These are phyloP conservation scores for Loris lydekkerianus DNA, from an alignment of 2,797 vertebrate species.

Conservation along the genomic window DNA sequence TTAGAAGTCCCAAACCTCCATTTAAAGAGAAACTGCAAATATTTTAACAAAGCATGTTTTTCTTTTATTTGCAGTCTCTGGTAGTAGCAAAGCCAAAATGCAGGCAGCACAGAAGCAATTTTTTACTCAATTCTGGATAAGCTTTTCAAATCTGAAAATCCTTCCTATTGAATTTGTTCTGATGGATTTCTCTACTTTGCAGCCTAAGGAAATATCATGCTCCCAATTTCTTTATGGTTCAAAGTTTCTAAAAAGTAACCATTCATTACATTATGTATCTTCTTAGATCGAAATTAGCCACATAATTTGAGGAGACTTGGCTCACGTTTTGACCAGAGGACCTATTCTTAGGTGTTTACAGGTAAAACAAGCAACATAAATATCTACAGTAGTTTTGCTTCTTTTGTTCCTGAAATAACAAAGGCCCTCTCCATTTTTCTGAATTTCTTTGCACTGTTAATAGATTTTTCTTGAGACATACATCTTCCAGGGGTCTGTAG, in stretches of 20 bases:
- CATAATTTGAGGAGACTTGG: conserved; percentile 1
- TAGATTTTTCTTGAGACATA: conserved; percentile 6
- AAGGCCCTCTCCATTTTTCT: neutral
- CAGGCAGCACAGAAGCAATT: conserved; percentile 43
- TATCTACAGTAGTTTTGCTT: neutral
- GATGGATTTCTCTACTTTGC: neutral
- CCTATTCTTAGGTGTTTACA: neutral
- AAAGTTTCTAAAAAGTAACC: conserved; percentile 28
- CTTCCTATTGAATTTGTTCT: conserved; percentile 47
- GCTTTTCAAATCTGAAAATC: conserved; percentile 29
- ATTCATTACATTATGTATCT: neutral
- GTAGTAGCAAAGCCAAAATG: conserved; percentile 26
- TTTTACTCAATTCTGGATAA: conserved; percentile 9
- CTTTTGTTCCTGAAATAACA: neutral
- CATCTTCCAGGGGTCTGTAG: neutral
- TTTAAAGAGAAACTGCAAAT: conserved; percentile 54
- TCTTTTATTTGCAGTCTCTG: conserved; percentile 40
- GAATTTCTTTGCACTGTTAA: conserved; percentile 10
- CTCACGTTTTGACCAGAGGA: neutral
- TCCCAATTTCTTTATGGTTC: neutral
- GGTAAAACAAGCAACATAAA: neutral
- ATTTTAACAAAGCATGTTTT: conserved; percentile 61
- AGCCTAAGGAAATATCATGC: conserved; percentile 56
- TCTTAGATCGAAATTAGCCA: neutral
- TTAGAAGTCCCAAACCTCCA: conserved; percentile 56